Evolutionary conservation across 2,888 invertebrate genomes (phyloP).

Genomic region (Iphiclides podalirius): DNA sequence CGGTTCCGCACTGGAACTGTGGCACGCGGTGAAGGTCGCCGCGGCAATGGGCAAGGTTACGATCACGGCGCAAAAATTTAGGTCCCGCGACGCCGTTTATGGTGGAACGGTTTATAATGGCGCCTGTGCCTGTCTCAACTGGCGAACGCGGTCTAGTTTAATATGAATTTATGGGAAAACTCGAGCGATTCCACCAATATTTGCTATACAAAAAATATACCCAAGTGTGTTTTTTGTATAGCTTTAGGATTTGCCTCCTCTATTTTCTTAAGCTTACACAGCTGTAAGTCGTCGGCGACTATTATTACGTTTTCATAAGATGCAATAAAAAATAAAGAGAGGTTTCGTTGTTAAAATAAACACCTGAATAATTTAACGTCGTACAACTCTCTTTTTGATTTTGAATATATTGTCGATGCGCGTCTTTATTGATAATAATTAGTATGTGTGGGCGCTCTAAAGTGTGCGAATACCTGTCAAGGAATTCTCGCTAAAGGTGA

Average conservation of each 20-base stretch:
- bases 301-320: no score
- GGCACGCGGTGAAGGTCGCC: constrained; percentile 18
- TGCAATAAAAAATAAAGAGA: no score
- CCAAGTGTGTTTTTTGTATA: no score
- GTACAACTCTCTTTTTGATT: no score
- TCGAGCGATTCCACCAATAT: no score
- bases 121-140: background rate
- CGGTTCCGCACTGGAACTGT: constrained; percentile 6
- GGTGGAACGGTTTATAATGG: constrained; percentile 4
- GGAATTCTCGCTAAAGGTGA: constrained; percentile 4
- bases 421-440: background rate
- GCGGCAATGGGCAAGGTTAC: constrained; percentile 16
- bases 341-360: no score
- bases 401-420: background rate
- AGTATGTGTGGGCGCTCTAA: background rate
- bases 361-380: no score
- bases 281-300: no score
- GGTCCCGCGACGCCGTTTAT: background rate
- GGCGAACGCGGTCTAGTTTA: background rate
- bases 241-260: no score
- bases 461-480: background rate
- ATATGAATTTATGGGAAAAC: background rate
- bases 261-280: no score
- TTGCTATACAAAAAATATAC: no score
- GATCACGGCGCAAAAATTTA: background rate